phyloP scores from a whole-genome alignment of 2,113 vertebrate species.

The Apteryx mantelli region DNA sequence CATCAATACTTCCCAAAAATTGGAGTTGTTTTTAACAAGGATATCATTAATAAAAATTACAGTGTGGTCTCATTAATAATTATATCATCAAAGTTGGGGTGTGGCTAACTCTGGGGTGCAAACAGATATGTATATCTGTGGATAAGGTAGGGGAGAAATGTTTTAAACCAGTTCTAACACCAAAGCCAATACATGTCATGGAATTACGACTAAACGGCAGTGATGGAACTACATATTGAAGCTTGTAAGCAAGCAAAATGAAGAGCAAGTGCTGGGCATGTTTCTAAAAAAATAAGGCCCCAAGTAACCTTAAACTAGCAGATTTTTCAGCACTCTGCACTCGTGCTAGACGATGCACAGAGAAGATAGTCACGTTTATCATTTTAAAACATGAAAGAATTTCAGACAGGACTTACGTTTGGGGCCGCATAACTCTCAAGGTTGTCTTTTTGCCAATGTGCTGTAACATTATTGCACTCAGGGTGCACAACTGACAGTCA shows the following conservation, averaged over 20 bases:
- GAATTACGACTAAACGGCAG: background rate
- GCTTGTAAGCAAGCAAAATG: background rate
- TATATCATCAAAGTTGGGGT: background rate
- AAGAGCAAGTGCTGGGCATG: background rate
- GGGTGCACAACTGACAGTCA: background rate
- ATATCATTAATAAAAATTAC: background rate
- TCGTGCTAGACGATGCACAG: slow-evolving; percentile 31
- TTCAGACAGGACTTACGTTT: slow-evolving; percentile 26
- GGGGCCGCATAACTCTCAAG: slow-evolving; percentile 19
- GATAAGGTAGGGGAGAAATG: background rate
- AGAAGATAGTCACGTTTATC: slow-evolving; percentile 39
- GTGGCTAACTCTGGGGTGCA: background rate
- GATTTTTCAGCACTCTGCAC: slow-evolving; percentile 17
- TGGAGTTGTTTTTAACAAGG: background rate
- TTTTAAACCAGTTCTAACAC: background rate
- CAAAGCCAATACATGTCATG: background rate
- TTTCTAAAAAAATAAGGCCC: background rate
- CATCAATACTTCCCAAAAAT: background rate
- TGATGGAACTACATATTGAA: background rate
- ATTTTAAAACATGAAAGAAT: slow-evolving; percentile 54
- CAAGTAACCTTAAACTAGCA: slow-evolving; percentile 2
- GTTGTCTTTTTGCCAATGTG: slow-evolving; percentile 43
- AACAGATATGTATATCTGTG: background rate
- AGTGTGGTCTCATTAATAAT: background rate
- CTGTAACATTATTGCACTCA: slow-evolving; percentile 4